phyloP scores from a whole-genome alignment of 1,140 invertebrate genomes.

The Drosophila pachea region DNA sequence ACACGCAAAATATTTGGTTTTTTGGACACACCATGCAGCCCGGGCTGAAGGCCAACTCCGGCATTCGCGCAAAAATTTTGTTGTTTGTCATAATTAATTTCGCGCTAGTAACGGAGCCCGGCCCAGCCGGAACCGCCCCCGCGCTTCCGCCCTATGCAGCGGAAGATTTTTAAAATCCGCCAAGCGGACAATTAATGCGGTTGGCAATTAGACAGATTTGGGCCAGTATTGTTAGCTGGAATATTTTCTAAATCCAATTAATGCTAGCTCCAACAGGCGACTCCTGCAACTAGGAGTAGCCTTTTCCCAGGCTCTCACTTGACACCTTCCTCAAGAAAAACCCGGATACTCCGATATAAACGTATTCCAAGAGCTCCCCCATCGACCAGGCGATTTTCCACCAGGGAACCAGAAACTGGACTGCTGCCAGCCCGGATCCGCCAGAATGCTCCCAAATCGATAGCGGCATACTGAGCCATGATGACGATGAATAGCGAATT shows the following conservation, averaged over 20 bases:
- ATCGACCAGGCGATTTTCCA: too few species aligned
- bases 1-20: constrained; percentile 63
- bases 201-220: neutral
- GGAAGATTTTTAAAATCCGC: constrained; percentile 1
- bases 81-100: constrained; percentile 62
- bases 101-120: constrained; percentile 13
- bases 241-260: neutral
- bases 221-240: neutral
- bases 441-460: too few species aligned
- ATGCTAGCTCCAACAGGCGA: too few species aligned
- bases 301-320: too few species aligned
- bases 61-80: constrained; percentile 34
- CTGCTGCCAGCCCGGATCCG: too few species aligned
- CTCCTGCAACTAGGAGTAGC: too few species aligned
- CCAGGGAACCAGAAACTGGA: too few species aligned
- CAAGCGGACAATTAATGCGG: constrained; percentile 1
- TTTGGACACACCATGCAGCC: constrained; percentile 25
- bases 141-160: neutral
- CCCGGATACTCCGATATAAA: too few species aligned
- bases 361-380: too few species aligned
- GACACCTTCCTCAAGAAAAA: too few species aligned
- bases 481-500: too few species aligned
- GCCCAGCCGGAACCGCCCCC: neutral
- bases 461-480: too few species aligned
- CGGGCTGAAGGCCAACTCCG: constrained; percentile 17